These are phyloP conservation scores for Megalops cyprinoides DNA, from an alignment of 2,797 vertebrate genomes.

Conservation along the genomic window DNA sequence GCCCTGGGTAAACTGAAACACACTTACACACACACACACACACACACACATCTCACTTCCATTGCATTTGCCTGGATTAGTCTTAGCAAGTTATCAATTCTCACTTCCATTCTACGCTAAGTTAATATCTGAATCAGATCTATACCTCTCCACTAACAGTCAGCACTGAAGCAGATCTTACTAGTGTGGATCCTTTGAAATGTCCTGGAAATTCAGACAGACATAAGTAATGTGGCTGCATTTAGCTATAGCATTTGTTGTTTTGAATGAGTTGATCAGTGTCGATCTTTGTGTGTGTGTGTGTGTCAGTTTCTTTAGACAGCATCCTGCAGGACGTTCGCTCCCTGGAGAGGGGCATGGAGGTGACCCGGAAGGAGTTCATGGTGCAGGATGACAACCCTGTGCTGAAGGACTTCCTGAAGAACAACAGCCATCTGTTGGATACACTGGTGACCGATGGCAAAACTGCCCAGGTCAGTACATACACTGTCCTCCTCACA, in stretches of 20 bases:
- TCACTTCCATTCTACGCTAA: not conserved
- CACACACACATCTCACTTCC: not conserved
- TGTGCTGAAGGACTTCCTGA: constrained; percentile 89
- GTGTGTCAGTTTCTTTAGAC: constrained; percentile 86
- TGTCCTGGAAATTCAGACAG: no score
- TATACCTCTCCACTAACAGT: no score
- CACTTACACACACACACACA: no score
- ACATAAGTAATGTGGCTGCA: not conserved
- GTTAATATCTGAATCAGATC: not conserved
- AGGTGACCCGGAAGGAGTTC: constrained; percentile 90
- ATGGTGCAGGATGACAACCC: constrained; percentile 86
- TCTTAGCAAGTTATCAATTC: not conserved
- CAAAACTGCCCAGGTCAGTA: constrained; percentile 90
- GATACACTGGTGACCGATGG: constrained; percentile 85
- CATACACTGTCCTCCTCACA: no score
- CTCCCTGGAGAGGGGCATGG: constrained; percentile 88
- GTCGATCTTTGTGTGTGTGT: not conserved
- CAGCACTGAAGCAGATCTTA: not conserved
- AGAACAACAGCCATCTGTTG: constrained; percentile 79
- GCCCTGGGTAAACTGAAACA: no score
- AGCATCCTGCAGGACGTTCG: constrained; percentile 84
- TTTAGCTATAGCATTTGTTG: not conserved
- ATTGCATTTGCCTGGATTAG: not conserved
- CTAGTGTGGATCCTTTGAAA: not conserved
- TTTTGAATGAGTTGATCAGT: not conserved